Evolutionary conservation across 2,888 invertebrate genomes (phyloP).

Genomic region (Ormyrus pomaceus): DNA sequence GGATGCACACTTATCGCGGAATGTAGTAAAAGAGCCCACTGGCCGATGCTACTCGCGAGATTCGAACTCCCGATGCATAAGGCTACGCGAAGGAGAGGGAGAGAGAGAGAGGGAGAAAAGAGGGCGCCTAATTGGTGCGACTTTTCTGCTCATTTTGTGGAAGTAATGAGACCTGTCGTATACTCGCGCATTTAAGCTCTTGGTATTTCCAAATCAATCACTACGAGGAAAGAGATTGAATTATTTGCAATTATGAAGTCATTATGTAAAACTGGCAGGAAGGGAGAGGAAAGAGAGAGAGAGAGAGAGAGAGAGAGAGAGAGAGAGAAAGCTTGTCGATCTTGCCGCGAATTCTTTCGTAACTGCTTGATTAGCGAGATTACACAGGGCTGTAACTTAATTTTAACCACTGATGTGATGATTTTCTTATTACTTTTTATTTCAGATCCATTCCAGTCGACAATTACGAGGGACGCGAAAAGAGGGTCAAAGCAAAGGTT

Average conservation of each 20-base stretch:
- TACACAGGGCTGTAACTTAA: not conserved
- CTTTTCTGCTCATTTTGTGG: slow-evolving; percentile 34
- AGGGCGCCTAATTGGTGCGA: not conserved
- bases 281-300: not conserved
- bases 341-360: slow-evolving; percentile 29
- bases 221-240: slow-evolving; percentile 35
- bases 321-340: not conserved
- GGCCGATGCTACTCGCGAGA: too few species aligned
- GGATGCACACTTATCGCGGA: slow-evolving; percentile 59
- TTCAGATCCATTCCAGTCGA: too few species aligned
- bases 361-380: slow-evolving; percentile 46
- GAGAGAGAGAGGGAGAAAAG: not conserved
- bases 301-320: not conserved
- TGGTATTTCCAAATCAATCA: slow-evolving; percentile 51
- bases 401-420: too few species aligned
- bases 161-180: slow-evolving; percentile 28
- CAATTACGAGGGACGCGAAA: too few species aligned
- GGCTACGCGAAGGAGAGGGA: slow-evolving; percentile 6
- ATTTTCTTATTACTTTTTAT: too few species aligned
- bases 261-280: slow-evolving; percentile 47
- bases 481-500: too few species aligned
- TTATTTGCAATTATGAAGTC: slow-evolving; percentile 54
- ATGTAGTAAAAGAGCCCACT: slow-evolving; percentile 40
- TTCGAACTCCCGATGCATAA: too few species aligned
- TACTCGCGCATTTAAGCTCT: not conserved